These are phyloP conservation scores for Acromyrmex charruanus DNA, from an alignment of 1,140 invertebrate genomes.

Conservation along the genomic window DNA sequence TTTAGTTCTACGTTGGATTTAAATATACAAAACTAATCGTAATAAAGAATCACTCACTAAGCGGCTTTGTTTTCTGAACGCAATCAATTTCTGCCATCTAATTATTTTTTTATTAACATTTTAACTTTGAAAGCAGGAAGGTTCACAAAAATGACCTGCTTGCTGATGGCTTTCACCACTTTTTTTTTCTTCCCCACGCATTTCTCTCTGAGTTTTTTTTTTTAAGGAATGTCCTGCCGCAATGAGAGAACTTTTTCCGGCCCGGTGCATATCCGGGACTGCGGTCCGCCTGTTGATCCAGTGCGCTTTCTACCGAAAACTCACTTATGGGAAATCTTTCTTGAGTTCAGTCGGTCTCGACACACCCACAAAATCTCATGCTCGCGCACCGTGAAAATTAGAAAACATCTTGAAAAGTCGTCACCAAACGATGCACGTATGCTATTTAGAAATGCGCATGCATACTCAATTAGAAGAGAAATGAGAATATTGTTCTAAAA, in stretches of 20 bases:
- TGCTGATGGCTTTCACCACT: background rate
- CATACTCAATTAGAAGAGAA: slow-evolving; percentile 13
- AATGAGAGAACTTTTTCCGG: slow-evolving; percentile 64
- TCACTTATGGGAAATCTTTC: slow-evolving; percentile 61
- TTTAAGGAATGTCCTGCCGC: background rate
- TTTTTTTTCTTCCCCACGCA: slow-evolving; percentile 3
- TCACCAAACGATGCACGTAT: slow-evolving; percentile 12
- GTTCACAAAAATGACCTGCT: background rate
- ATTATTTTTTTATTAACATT: background rate
- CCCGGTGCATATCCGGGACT: slow-evolving; percentile 64
- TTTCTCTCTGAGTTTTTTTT: slow-evolving; percentile 12
- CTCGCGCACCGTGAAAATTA: slow-evolving; percentile 53
- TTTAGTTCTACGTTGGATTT: no score
- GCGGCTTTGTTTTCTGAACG: no score
- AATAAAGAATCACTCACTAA: no score
- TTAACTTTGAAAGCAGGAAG: background rate
- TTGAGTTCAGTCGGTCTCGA: slow-evolving; percentile 26
- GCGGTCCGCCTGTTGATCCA: slow-evolving; percentile 24
- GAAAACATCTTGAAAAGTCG: slow-evolving; percentile 9
- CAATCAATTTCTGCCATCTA: background rate
- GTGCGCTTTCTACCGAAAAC: background rate
- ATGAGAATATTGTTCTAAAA: background rate
- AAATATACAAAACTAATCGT: no score
- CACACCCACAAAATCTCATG: slow-evolving; percentile 69
- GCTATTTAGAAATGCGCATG: background rate